These are phyloP conservation scores for Pelecanoides urinatrix DNA, from an alignment of 2,113 vertebrate species.

Conservation along the genomic window DNA sequence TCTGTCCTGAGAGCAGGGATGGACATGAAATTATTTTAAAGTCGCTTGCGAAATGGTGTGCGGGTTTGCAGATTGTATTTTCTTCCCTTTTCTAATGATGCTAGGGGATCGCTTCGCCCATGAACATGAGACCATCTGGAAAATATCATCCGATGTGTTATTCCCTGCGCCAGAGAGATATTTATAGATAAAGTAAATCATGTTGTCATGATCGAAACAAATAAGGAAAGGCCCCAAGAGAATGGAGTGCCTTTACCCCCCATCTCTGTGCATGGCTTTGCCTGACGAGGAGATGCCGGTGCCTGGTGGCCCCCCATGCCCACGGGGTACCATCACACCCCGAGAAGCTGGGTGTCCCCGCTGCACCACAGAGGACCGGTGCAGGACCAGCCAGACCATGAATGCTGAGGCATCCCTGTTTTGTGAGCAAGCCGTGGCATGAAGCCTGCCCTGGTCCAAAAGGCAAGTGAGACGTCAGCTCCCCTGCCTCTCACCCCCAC, in stretches of 20 bases:
- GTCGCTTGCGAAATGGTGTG: not conserved
- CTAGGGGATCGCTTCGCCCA: not conserved
- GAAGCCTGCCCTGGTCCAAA: not conserved
- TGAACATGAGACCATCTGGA: not conserved
- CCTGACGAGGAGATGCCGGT: rapidly evolving
- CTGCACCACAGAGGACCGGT: rapidly evolving
- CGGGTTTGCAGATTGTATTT: not conserved
- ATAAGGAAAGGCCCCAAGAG: not conserved
- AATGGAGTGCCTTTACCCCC: not conserved
- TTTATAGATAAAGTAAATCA: constrained; percentile 29
- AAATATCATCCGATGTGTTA: not conserved
- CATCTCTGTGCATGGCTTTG: not conserved
- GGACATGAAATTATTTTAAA: not conserved
- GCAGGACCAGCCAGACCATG: too few species aligned
- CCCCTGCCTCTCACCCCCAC: not conserved
- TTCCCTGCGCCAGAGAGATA: not conserved
- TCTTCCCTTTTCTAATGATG: not conserved
- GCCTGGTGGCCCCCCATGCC: not conserved
- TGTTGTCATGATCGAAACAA: not conserved
- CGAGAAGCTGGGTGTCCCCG: not conserved
- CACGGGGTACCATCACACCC: not conserved
- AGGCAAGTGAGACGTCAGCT: rapidly evolving
- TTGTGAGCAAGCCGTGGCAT: not conserved
- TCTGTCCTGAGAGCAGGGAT: not conserved
- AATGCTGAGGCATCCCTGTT: not conserved